Percentiles rank a stretch among this genome's conserved stretches.
Conservation (phyloP, 2,113 vertebrate species). For the Misgurnus anguillicaudatus region DNA sequence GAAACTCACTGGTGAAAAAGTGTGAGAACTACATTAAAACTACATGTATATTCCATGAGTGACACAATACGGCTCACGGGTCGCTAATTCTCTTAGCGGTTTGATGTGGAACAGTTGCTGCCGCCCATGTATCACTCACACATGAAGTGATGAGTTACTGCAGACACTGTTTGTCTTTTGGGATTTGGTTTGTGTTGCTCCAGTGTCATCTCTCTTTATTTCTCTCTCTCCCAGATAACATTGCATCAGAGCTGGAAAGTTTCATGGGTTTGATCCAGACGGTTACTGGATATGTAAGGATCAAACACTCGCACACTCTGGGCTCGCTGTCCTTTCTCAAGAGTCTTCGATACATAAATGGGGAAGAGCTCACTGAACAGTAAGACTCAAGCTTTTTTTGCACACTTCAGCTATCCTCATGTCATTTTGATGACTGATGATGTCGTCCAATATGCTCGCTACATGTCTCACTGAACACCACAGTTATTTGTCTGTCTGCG, state of each 20-base stretch:
- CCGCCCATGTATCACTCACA: conserved; percentile 23
- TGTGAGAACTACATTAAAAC: neutral
- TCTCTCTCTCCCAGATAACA: conserved; percentile 80
- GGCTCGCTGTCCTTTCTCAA: conserved; percentile 95
- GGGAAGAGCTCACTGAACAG: conserved; percentile 90
- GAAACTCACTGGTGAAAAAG: neutral
- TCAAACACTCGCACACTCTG: conserved; percentile 91
- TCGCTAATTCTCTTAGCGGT: neutral
- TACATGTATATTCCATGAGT: neutral
- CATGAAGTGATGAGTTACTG: conserved; percentile 3
- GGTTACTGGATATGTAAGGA: conserved; percentile 93
- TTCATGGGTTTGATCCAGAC: conserved; percentile 97
- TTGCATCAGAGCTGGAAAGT: conserved; percentile 95
- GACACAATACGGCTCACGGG: neutral
- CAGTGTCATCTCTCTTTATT: conserved; percentile 22
- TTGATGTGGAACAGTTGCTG: conserved; percentile 2
- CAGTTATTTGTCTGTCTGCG: neutral
- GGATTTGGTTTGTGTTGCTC: conserved; percentile 14
- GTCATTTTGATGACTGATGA: neutral
- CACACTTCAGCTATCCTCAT: neutral
- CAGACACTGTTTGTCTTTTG: neutral
- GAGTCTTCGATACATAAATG: conserved; percentile 88
- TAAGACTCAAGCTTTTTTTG: conserved; percentile 62
- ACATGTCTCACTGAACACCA: neutral
- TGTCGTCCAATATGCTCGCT: neutral